Base-by-base conservation (phyloP, 2,888 invertebrate species). In the Xestia sexstrigata region DNA sequence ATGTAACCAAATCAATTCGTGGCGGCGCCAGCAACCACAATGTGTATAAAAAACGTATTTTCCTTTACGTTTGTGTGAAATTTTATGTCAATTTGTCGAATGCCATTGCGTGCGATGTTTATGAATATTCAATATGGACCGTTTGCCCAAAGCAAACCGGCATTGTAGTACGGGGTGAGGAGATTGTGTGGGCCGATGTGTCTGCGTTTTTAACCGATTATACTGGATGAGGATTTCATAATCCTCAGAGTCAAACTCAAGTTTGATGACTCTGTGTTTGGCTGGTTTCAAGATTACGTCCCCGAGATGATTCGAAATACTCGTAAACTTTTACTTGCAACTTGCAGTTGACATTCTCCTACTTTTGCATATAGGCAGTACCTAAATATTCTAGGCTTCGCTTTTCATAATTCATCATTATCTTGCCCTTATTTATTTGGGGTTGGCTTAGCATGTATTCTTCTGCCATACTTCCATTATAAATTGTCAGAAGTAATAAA, bases 21-120 rank as follows among this genome's bases (percentile, higher is more conserved):
- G 77, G 83, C 90, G 92, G 93, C 91, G 91, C 90, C 88, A 89
- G 81, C 86, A 75, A 79, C 81, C 87, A 78, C 81, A 74, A 71
- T 89, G 89, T 90, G 88, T 90, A 90, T 90, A 91, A 90, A 91
- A 91, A 90, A 80, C 83, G 70, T 86, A 79, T 88, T 87, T 90
- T 86, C 81, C 84, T 89, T 26, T 84, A 70, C 95, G 94, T 95
- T 96, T 96, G 96, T 95, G 96, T 96, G 96, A 96, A 96, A 96
- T 95, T 94, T 94, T 93, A 93, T 94, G 95, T 93, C 95, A 95
- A 95, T 94, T 95, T 95, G 94, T 93, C 93, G 93, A 94, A 94
- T 94, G 90, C 92, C 92, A 89, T 90, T 88, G 90, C 90, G 91
- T 92, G 76, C 78, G 70, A 49, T 42, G 88, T 82, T 87, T 90